A percentile compares a stretch with the other conserved stretches of the same genome.
These are phyloP conservation scores for Palythoa heliodiscus DNA, from an alignment of 92 coral and sea anemone genomes.

Conservation along the genomic window DNA sequence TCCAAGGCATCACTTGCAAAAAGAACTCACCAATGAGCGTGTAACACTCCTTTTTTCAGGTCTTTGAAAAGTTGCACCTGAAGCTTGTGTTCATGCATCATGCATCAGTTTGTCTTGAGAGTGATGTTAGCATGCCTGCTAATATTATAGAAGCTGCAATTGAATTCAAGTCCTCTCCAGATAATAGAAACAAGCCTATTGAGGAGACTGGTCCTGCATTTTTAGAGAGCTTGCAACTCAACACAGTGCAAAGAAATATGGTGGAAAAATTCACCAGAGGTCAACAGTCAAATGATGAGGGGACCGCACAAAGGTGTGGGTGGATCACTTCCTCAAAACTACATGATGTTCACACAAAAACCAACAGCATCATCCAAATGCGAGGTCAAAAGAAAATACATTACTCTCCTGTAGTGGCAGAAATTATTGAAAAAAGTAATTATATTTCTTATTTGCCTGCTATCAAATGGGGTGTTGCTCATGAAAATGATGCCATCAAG, in stretches of 20 bases:
- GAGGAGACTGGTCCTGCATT: conserved; percentile 4
- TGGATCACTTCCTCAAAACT: conserved; percentile 32
- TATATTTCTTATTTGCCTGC: conserved; percentile 10
- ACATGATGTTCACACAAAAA: conserved; percentile 34
- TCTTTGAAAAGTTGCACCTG: conserved; percentile 2
- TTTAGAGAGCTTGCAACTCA: not conserved
- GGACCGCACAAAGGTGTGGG: conserved; percentile 43
- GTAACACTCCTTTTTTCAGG: not conserved
- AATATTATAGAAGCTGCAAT: not conserved
- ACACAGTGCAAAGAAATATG: not conserved
- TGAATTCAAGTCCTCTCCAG: not conserved
- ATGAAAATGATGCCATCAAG: conserved; percentile 37
- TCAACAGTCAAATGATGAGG: conserved; percentile 5
- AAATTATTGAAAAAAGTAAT: conserved; percentile 4
- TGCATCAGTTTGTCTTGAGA: conserved; percentile 24
- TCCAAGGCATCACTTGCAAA: conserved; percentile 25
- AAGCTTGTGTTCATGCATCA: not conserved
- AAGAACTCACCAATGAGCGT: conserved; percentile 8
- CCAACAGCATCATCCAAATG: conserved; percentile 14
- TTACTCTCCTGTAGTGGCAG: conserved; percentile 25
- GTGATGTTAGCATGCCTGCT: conserved; percentile 6
- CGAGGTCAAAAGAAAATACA: conserved; percentile 18
- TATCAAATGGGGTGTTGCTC: conserved; percentile 37
- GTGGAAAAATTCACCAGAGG: conserved; percentile 17
- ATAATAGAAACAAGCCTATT: not conserved